These are phyloP conservation scores for Amphilophus citrinellus DNA, from an alignment of 2,113 vertebrate species.

Conservation along the genomic window DNA sequence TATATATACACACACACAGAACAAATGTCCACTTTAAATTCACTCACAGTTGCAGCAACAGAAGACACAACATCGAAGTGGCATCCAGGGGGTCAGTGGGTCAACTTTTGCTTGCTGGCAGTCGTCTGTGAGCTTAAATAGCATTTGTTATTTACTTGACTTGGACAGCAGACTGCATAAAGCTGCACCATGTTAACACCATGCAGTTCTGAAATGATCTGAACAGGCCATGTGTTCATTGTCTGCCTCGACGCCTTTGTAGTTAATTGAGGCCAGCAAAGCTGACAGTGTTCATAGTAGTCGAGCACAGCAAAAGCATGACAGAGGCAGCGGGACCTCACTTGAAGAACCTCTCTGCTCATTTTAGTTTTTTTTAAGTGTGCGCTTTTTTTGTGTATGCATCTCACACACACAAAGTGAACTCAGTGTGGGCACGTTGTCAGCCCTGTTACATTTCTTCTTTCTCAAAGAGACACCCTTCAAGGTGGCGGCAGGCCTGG, in stretches of 20 bases:
- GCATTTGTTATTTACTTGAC: not conserved
- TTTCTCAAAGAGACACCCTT: conserved; percentile 52
- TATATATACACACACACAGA: too few relatives aligned
- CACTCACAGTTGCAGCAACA: not conserved
- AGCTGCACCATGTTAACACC: conserved; percentile 24
- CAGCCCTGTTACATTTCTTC: conserved; percentile 38
- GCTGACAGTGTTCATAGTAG: conserved; percentile 42
- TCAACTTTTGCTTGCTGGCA: not conserved
- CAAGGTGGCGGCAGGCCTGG: conserved; percentile 53
- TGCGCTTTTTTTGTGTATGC: not conserved
- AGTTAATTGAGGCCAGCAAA: conserved; percentile 61
- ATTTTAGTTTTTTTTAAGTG: not conserved
- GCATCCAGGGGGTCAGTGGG: not conserved
- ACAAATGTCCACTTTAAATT: not conserved
- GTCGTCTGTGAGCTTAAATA: conserved; percentile 3
- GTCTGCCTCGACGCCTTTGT: conserved; percentile 46
- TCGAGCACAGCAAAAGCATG: not conserved
- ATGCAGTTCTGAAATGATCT: conserved; percentile 42
- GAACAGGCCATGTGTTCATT: conserved; percentile 49
- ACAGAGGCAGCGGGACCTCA: conserved; percentile 12
- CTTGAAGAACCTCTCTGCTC: conserved; percentile 17
- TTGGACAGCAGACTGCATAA: not conserved
- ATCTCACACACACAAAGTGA: conserved; percentile 1
- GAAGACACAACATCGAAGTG: not conserved
- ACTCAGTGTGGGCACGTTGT: conserved; percentile 44